A percentile compares a stretch with the other conserved stretches of the same genome.
These are phyloP conservation scores for Channa striata DNA, from an alignment of 2,797 vertebrate genomes.

Conservation along the genomic window DNA sequence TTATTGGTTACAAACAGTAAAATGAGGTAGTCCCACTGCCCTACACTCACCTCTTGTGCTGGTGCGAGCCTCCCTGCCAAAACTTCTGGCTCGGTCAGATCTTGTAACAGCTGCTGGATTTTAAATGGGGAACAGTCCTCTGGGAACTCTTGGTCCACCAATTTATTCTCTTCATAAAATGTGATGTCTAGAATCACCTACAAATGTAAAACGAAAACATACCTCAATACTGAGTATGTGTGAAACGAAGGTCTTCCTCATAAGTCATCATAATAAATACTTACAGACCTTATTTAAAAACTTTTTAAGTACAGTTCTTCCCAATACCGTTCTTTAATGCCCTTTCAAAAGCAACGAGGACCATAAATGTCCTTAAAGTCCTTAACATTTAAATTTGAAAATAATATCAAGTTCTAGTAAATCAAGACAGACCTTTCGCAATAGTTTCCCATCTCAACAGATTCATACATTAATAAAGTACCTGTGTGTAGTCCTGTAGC, in stretches of 20 bases:
- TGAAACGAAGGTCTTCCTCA: neutral
- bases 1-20: neutral
- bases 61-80: conserved; percentile 86
- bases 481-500: conserved; percentile 96
- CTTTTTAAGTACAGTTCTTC: neutral
- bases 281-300: neutral
- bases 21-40: conserved; percentile 2
- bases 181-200: conserved; percentile 95
- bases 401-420: neutral
- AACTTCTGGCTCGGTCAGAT: conserved; percentile 94
- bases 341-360: neutral
- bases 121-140: conserved; percentile 91
- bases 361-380: neutral
- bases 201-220: conserved; percentile 41
- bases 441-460: neutral
- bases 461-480: conserved; percentile 65
- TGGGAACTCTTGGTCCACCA: conserved; percentile 96
- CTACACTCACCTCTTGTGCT: conserved; percentile 85
- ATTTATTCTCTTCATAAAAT: conserved; percentile 95
- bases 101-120: conserved; percentile 90
- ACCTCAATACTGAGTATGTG: neutral
- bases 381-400: neutral
- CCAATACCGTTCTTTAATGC: neutral
- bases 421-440: neutral
- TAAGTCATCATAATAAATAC: neutral